Conservation (phyloP, 1,140 invertebrate genomes). For the Dreissena polymorpha region DNA sequence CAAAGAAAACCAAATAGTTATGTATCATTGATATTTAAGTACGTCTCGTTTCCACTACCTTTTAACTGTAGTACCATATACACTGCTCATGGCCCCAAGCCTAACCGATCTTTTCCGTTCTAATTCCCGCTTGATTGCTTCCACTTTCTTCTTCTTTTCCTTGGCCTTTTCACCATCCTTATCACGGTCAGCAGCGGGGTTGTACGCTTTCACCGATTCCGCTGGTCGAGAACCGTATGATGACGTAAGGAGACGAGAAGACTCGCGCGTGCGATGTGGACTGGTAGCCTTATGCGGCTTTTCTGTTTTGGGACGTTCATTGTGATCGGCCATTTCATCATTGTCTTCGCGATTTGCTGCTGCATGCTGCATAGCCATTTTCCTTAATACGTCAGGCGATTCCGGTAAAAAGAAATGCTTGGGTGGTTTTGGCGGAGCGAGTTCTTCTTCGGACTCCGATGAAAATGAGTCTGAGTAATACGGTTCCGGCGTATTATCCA, state of each 20-base stretch:
- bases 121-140: slow-evolving; percentile 1
- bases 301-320: not conserved
- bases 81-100: slow-evolving; percentile 18
- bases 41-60: too few species aligned
- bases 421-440: slow-evolving; percentile 17
- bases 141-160: slow-evolving; percentile 28
- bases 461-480: slow-evolving; percentile 4
- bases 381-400: not conserved
- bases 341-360: not conserved
- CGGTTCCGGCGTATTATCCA: slow-evolving; percentile 3
- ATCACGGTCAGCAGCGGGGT: slow-evolving; percentile 11
- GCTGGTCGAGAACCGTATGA: slow-evolving; percentile 23
- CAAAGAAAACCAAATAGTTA: too few species aligned
- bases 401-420: slow-evolving; percentile 27
- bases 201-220: slow-evolving; percentile 22
- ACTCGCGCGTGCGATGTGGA: not conserved
- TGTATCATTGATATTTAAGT: too few species aligned
- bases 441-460: slow-evolving; percentile 10
- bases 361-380: not conserved
- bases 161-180: slow-evolving; percentile 20
- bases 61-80: slow-evolving; percentile 4
- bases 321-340: not conserved
- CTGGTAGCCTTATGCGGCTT: slow-evolving; percentile 13
- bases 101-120: slow-evolving; percentile 18
- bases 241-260: slow-evolving; percentile 10